These are phyloP conservation scores for Drosophila fulvimacula DNA, from an alignment of 2,888 invertebrate genomes.

Conservation along the genomic window DNA sequence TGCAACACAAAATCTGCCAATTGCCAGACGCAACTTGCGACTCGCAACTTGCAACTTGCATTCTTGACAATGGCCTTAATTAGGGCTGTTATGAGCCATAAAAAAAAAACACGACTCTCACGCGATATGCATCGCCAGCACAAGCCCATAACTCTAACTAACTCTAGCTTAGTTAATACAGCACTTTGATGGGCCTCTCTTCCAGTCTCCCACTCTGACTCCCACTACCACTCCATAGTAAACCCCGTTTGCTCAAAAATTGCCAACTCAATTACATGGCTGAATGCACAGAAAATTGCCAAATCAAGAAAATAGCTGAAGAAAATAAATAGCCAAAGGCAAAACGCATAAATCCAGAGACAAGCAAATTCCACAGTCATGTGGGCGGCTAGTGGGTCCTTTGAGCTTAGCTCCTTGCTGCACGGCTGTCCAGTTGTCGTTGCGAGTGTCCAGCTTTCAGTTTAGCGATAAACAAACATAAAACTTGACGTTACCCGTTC, in stretches of 20 bases:
- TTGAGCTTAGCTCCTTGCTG: constrained; percentile 6
- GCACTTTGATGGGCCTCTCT: constrained; percentile 21
- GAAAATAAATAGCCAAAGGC: constrained; percentile 64
- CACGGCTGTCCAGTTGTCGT: constrained; percentile 26
- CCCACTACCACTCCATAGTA: background rate
- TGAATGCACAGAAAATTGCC: constrained; percentile 67
- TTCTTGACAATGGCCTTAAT: constrained; percentile 74
- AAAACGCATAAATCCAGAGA: constrained; percentile 61
- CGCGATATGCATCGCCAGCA: constrained; percentile 63
- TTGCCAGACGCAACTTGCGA: constrained; percentile 25
- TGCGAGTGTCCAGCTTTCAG: constrained; percentile 76
- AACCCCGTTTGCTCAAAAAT: constrained; percentile 38
- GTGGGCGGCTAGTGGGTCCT: constrained; percentile 20
- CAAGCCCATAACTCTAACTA: constrained; percentile 34
- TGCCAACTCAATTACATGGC: constrained; percentile 73
- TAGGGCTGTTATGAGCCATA: constrained; percentile 74
- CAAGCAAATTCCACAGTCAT: constrained; percentile 44
- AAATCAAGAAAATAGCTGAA: constrained; percentile 66
- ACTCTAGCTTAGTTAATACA: constrained; percentile 33
- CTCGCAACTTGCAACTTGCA: constrained; percentile 26
- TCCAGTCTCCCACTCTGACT: background rate
- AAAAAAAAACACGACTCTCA: constrained; percentile 66
- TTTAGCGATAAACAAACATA: constrained; percentile 77
- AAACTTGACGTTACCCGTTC: constrained; percentile 66
- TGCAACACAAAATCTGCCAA: constrained; percentile 67